phyloP scores from a whole-genome alignment of 2,113 vertebrate species.

The Brienomyrus longianalis region DNA sequence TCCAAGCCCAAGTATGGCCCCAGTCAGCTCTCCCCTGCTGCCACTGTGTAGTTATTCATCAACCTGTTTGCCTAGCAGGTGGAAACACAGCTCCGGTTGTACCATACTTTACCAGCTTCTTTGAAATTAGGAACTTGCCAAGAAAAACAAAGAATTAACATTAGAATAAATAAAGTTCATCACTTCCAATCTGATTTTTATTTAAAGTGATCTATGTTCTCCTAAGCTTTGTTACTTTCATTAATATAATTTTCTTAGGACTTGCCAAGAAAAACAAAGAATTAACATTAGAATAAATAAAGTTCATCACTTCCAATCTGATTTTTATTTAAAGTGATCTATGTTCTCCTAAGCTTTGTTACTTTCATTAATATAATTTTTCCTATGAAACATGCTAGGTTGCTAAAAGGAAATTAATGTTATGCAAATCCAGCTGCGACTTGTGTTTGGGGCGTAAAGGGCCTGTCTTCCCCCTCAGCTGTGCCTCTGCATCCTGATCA shows the following conservation, averaged over 20 bases:
- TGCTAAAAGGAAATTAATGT: not conserved
- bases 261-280: not conserved
- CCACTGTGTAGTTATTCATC: not conserved
- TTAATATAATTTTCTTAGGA: not conserved
- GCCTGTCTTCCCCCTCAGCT: conserved; percentile 47
- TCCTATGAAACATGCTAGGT: not conserved
- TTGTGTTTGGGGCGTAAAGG: not conserved
- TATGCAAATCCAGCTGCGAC: not conserved
- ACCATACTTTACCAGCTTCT: not conserved
- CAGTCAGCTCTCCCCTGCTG: not conserved
- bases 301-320: not conserved
- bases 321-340: not conserved
- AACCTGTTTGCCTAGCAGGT: not conserved
- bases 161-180: not conserved
- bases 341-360: not conserved
- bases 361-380: not conserved
- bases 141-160: not conserved
- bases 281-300: not conserved
- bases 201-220: not conserved
- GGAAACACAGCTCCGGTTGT: not conserved
- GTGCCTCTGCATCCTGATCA: conserved; percentile 68
- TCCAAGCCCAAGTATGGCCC: conserved; percentile 72
- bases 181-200: not conserved
- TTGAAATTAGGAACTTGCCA: not conserved
- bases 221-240: not conserved